Base-by-base conservation (phyloP, 2,113 vertebrate genomes). In the Oreocharis arfaki region DNA sequence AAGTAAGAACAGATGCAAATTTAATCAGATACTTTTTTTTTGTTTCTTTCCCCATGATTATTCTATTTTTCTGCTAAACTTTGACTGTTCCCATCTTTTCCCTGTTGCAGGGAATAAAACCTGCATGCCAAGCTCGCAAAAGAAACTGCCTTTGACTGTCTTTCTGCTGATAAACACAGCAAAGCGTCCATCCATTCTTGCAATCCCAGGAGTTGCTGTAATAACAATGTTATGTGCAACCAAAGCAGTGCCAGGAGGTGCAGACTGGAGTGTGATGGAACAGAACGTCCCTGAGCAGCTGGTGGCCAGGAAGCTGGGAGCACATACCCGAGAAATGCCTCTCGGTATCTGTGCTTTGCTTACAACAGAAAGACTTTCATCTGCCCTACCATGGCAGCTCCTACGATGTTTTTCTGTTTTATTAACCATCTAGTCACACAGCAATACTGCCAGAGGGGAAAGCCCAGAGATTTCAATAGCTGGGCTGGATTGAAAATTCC, bases 1-100 rank as follows among this genome's bases (percentile, higher is more conserved):
- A 92, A 94, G 91, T 82, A 89, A 95, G 41, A 96, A 92, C 84
- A 97, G 91, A 96, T 85, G 82, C 63, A 79, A 84, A 91, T 79
- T 79, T 93, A 71, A 65, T 78, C 47, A 46, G 30, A 64, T 68
- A 16, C 9, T 49, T 49, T 88, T 46, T 87, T 92, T 35, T 47
- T 50, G 10, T 73, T 90, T 78, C 15, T 55, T 78, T 87, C 19
- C 53, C 57, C 63, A 7, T 6, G 21, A 83, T 19, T 59, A 47
- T 60, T 65, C 37, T 85, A 21, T 21, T 85, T 89, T 82, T 87
- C 78, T 94, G 37, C 33, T 90, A 65, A 92, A 77, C 35, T 55
- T 55, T 46, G 41, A 50, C 44, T 37, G 19, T 81, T 70, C 4
- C 33, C 37, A 39, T 60, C 46, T 90, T 74, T 69, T 77, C 11